These are phyloP conservation scores for Saiga tatarica DNA, from an alignment of 2,113 vertebrate species.

Conservation along the genomic window DNA sequence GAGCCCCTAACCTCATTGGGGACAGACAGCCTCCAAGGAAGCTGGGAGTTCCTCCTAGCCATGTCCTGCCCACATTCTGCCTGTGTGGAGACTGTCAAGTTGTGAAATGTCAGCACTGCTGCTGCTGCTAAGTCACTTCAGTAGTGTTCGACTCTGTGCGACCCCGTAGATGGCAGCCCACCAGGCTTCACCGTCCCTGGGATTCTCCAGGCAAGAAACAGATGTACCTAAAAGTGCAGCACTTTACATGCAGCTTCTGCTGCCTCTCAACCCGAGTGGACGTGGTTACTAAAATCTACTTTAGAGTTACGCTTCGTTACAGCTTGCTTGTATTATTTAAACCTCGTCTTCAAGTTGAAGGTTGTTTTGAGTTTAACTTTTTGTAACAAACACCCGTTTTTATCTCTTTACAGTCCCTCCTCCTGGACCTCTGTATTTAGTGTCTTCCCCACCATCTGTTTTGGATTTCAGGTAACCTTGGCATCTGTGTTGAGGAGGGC, in stretches of 20 bases:
- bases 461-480: slow-evolving; percentile 92
- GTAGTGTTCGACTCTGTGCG: no score
- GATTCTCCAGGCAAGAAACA: not conserved
- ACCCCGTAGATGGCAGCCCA: no score
- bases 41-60: not conserved
- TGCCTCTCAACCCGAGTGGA: not conserved
- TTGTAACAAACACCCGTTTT: not conserved
- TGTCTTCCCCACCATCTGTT: slow-evolving; percentile 95
- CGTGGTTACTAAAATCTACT: fast-evolving
- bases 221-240: not conserved
- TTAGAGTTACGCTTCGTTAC: fast-evolving
- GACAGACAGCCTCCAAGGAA: not conserved
- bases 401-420: slow-evolving; percentile 75
- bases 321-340: not conserved
- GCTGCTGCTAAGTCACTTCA: no score
- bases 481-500: fast-evolving
- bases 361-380: not conserved
- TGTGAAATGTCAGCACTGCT: not conserved
- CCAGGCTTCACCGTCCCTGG: fast-evolving
- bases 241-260: not conserved
- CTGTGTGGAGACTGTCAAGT: fast-evolving
- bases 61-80: not conserved
- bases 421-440: slow-evolving; percentile 91
- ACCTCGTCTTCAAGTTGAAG: not conserved
- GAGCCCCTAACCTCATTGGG: fast-evolving